phyloP scores from a whole-genome alignment of 2,888 invertebrate species.

The Xiphydria camelus region DNA sequence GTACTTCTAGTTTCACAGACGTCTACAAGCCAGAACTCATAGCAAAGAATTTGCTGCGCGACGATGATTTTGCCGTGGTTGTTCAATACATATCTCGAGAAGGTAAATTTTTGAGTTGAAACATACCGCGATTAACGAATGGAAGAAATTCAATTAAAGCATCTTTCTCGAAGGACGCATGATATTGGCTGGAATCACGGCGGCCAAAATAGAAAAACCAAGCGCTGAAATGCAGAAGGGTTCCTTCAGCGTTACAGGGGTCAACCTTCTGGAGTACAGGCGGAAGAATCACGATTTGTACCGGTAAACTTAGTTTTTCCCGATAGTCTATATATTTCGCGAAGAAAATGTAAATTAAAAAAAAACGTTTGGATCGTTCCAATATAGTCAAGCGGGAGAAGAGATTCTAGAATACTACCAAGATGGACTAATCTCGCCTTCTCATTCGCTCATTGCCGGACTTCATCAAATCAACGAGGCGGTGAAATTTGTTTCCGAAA shows the following conservation, averaged over 20 bases:
- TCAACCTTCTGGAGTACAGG: constrained; percentile 60
- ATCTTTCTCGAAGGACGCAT: constrained; percentile 36
- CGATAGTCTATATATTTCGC: too few relatives aligned
- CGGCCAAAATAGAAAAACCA: constrained; percentile 37
- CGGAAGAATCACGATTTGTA: constrained; percentile 62
- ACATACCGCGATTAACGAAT: constrained; percentile 2
- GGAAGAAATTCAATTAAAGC: constrained; percentile 18
- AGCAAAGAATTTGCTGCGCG: constrained; percentile 39
- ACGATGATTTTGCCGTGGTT: constrained; percentile 47
- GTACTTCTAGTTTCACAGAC: constrained; percentile 44
- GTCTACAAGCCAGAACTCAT: constrained; percentile 41
- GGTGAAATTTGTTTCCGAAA: constrained; percentile 61
- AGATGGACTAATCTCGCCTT: constrained; percentile 66
- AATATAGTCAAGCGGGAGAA: constrained; percentile 59
- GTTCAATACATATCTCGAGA: constrained; percentile 48
- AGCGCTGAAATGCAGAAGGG: constrained; percentile 54
- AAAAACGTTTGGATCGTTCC: too few relatives aligned
- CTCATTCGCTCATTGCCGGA: constrained; percentile 61
- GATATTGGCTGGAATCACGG: constrained; percentile 56
- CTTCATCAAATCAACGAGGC: constrained; percentile 67
- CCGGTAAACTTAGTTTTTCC: constrained; percentile 48
- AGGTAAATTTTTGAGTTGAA: constrained; percentile 31
- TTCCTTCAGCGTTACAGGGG: constrained; percentile 60
- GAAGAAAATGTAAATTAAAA: too few relatives aligned
- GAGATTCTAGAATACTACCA: constrained; percentile 66